Evolutionary conservation across 2,797 vertebrate species (phyloP).

Genomic region (Cossypha heuglini): DNA sequence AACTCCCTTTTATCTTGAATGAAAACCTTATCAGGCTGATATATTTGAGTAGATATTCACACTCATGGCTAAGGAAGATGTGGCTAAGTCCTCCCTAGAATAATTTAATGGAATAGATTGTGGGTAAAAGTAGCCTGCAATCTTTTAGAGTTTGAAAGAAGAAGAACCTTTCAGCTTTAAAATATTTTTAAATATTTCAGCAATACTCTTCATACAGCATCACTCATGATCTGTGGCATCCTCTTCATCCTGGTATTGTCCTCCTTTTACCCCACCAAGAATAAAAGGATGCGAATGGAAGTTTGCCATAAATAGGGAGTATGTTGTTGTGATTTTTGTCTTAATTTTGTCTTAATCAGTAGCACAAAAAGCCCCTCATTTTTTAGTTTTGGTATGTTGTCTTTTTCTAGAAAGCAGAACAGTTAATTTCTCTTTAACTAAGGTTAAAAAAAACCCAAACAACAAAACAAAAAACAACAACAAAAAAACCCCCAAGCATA

Average conservation of each 20-base stretch:
- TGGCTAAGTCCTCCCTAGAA: background rate
- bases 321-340: background rate
- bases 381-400: background rate
- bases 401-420: background rate
- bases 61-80: background rate
- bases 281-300: background rate
- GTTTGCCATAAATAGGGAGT: background rate
- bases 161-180: background rate
- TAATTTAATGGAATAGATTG: background rate
- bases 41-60: background rate
- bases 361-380: fast-evolving
- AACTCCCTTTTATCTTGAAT: background rate
- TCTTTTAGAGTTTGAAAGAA: background rate
- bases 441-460: background rate
- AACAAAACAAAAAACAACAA: too few species aligned
- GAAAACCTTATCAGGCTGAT: background rate
- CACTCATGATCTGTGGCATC: background rate
- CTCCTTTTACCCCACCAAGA: background rate
- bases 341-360: background rate
- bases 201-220: background rate
- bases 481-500: background rate
- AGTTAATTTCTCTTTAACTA: background rate
- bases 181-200: background rate
- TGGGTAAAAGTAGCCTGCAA: background rate
- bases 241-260: background rate